Evolutionary conservation across 2,113 vertebrate species (phyloP), one percentile per base, ranked within the genome.

Genomic region (Menura novaehollandiae): DNA sequence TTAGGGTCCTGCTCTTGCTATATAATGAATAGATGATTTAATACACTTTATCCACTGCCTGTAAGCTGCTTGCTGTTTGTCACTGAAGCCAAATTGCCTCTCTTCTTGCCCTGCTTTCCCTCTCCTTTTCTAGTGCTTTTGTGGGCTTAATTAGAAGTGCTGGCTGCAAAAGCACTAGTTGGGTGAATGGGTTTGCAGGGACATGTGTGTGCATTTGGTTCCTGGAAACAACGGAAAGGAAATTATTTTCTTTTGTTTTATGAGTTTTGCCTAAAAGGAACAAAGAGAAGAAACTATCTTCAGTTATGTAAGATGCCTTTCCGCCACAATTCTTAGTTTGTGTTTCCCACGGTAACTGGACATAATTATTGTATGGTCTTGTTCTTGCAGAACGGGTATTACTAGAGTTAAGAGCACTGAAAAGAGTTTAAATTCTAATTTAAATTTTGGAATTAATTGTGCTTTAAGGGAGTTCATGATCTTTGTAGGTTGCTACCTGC

Each of bases 221-320:
- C 47, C 67, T 83, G 72, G 72, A 86, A 96, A 85, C 33, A 83
- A 76, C 30, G 88, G 27, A 88, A 91, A 64, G n/a, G 58, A 85
- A 91, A 58, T 53, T 1, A 82, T 53, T 64, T 44, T 49, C 32
- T 88, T 89, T 79, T 81, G 52, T 59, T 81, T 88, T 64, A 51
- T 11, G 13, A 74, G 39, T 46, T 90, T 88, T 90, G 55, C 59
- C 71, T 86, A 53, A 86, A 90, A 78, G 44, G 52, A 89, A 76
- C 30, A 74, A 56, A 81, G 89, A 72, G 74, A 73, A 82, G 19
- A 86, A 88, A 58, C 30, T 73, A 30, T 80, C 63, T 71, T 55
- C 62, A n/a, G n/a, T 92, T 94, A 95, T 1, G 9, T 82, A 96
- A 96, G 93, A 33, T 85, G 91, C 55, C 32, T 88, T 93, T 89